Evolutionary conservation across 2,113 vertebrate genomes (phyloP), one percentile per base, ranked within the genome.

Genomic region (Daboia siamensis): DNA sequence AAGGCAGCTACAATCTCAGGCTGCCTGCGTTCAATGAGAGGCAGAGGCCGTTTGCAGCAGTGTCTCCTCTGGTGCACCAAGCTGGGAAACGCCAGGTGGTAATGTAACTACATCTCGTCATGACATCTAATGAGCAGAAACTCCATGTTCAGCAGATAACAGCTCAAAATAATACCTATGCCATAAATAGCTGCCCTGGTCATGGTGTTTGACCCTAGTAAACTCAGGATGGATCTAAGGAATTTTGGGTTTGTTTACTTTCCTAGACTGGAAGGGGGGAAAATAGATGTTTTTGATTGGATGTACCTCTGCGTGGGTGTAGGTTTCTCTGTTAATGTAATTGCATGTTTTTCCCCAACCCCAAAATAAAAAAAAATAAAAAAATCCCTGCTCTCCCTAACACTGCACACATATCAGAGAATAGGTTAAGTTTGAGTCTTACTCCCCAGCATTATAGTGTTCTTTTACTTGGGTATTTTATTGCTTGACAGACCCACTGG

Each of bases 31-130:
- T 80, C 12, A 54, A 87, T 52, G 24, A 87, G n/a, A 55, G 88
- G 44, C 48, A 46, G 10, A 61, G 59, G 59, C 59, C n/a, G 5
- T 69, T 33, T 69, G 55, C 74, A 26, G 54, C 69, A 7, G 87
- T 20, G 51, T 86, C 74, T 86, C 39, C 86, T 93, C 88, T 4
- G 26, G 69, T 85, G 54, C 61, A 80, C 87, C 48, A 54, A 89
- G 52, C 91, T 90, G 88, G 69, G 69, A 86, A 55, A 74, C 21
- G 46, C 54, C 21, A n/a, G 87, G 92, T 26, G 69, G 55, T 46
- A n/a, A 89, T 92, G 88, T 89, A 92, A 89, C 92, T 59, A 39
- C 92, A 89, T 92, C 92, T 92, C 90, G 88, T 59, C 74, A 86
- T 92, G 55, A 86, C 88, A 90, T 90, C 88, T n/a, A 92, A 92